Conservation (phyloP, 2,113 vertebrate genomes). For the Eurystomus gularis region DNA sequence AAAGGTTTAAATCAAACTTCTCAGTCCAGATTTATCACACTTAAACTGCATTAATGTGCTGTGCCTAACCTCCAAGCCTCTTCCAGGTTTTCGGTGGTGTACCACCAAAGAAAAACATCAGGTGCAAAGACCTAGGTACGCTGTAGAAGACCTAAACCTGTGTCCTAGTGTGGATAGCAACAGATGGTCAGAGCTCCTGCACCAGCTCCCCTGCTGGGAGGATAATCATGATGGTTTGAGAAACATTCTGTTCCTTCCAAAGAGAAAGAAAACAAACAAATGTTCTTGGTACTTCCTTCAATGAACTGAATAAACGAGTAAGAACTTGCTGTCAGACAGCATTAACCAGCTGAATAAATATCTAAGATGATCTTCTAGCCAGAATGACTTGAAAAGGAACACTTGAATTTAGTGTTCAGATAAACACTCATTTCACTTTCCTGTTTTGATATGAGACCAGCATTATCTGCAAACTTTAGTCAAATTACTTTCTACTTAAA, state of each 20-base stretch:
- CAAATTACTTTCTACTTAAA: background rate
- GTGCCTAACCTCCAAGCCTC: background rate
- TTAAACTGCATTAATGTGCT: background rate
- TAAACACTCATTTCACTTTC: background rate
- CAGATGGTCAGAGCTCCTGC: background rate
- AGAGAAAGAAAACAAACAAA: background rate
- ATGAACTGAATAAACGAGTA: background rate
- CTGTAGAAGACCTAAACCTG: background rate
- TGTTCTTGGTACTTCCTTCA: background rate
- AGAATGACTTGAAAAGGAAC: background rate
- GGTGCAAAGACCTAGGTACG: background rate
- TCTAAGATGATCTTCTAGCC: background rate
- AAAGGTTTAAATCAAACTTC: background rate
- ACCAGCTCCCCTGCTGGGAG: background rate
- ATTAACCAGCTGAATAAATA: background rate
- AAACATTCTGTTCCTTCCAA: background rate
- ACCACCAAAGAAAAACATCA: background rate
- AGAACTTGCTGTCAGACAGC: background rate
- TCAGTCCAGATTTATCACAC: background rate
- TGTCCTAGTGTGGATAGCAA: background rate
- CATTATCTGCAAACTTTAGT: background rate
- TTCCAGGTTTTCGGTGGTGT: background rate
- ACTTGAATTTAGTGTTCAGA: background rate
- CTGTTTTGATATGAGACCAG: background rate
- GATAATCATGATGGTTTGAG: background rate